Evolutionary conservation across 2,113 vertebrate genomes (phyloP).

Genomic region (Protobothrops mucrosquamatus): DNA sequence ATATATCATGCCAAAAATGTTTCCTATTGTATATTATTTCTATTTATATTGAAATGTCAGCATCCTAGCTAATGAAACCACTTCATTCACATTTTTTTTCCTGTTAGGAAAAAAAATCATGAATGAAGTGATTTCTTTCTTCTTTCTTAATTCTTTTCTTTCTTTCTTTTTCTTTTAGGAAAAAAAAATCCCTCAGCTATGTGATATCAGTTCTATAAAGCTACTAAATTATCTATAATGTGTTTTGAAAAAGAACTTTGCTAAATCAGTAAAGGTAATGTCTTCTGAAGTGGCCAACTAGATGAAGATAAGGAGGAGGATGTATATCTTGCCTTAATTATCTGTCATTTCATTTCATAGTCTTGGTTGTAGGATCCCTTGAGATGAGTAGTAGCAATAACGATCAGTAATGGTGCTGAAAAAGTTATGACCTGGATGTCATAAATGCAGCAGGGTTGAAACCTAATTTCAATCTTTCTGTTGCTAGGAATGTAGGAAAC

Average conservation of each 20-base stretch:
- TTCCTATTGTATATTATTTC: neutral
- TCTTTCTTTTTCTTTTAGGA: neutral
- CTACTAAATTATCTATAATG: neutral
- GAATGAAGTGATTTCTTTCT: neutral
- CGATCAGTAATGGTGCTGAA: neutral
- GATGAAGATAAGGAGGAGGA: neutral
- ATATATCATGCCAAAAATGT: constrained; percentile 42
- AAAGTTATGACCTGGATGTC: neutral
- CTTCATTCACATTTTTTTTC: neutral
- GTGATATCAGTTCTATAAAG: neutral
- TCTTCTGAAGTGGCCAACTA: neutral
- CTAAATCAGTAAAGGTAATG: neutral
- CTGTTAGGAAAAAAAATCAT: neutral
- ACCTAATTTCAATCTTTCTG: neutral
- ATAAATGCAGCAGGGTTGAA: neutral
- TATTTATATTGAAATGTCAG: neutral
- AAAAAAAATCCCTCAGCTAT: neutral
- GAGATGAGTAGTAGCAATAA: neutral
- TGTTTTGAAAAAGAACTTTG: neutral
- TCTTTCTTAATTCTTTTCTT: neutral
- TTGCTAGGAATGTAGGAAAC: neutral
- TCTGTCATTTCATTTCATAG: neutral
- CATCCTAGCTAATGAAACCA: neutral
- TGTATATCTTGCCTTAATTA: neutral
- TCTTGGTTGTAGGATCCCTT: neutral